A percentile compares a stretch with the other conserved stretches of the same genome.
Evolutionary conservation across 2,888 invertebrate species (phyloP).

Genomic region (Epistrophe eligans): DNA sequence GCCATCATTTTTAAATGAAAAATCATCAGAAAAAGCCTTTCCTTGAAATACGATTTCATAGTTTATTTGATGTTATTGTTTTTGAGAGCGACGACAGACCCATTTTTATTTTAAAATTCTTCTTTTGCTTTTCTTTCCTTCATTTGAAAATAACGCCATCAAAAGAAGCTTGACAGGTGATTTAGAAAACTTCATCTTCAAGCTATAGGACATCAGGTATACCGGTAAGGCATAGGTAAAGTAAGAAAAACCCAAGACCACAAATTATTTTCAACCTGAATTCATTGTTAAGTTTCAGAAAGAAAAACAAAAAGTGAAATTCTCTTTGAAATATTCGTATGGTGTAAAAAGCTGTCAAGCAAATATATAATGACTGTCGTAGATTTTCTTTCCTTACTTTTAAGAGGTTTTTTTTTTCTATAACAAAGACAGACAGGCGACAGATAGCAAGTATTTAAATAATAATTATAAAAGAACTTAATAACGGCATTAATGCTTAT

Average conservation of each 20-base stretch:
- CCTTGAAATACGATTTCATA: neutral
- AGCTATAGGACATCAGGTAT: constrained; percentile 40
- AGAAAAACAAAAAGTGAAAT: neutral
- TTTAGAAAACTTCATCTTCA: constrained; percentile 50
- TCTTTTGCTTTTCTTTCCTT: neutral
- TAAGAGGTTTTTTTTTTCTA: neutral
- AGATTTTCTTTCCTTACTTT: constrained; percentile 22
- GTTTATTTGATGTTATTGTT: constrained; percentile 15
- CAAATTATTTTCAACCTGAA: constrained; percentile 23
- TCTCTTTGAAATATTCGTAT: constrained; percentile 39
- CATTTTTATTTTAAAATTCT: neutral
- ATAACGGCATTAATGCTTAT: neutral
- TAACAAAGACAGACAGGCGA: constrained; percentile 38
- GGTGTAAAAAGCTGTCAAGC: constrained; percentile 37
- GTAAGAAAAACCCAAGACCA: constrained; percentile 22
- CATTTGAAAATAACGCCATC: neutral
- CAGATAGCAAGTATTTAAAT: constrained; percentile 34
- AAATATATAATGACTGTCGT: constrained; percentile 36
- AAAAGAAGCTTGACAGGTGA: constrained; percentile 53
- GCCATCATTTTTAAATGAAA: neutral
- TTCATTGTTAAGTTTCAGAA: constrained; percentile 21
- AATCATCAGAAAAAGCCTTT: neutral
- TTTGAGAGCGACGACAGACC: constrained; percentile 10
- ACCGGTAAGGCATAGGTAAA: neutral
- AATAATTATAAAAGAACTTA: constrained; percentile 18